A percentile compares a stretch with the other conserved stretches of the same genome.
These are phyloP conservation scores for Charanyca ferruginea DNA, from an alignment of 2,888 invertebrate species.

Conservation along the genomic window DNA sequence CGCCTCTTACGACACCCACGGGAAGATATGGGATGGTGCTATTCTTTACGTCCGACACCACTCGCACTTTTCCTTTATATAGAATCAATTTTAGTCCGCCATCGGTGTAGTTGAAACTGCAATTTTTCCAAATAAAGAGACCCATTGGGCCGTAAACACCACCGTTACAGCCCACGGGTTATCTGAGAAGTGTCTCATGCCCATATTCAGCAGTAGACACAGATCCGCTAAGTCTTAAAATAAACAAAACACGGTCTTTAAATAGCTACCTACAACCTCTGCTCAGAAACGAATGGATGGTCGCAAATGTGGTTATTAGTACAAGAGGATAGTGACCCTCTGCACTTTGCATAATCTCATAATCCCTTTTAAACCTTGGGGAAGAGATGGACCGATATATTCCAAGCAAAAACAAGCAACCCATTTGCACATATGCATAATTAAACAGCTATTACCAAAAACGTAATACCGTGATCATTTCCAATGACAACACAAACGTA, in stretches of 20 bases:
- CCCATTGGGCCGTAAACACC: too few relatives aligned
- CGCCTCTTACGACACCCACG: too few relatives aligned
- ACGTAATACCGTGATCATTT: constrained; percentile 46
- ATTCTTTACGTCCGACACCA: too few relatives aligned
- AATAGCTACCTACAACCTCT: background rate
- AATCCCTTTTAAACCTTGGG: constrained; percentile 38
- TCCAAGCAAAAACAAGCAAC: constrained; percentile 40
- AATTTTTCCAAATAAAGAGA: too few relatives aligned
- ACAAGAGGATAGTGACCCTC: background rate
- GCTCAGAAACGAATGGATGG: background rate
- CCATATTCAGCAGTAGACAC: too few relatives aligned
- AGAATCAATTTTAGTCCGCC: too few relatives aligned
- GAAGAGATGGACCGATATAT: constrained; percentile 22
- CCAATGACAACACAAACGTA: constrained; percentile 51
- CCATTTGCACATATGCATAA: constrained; percentile 53
- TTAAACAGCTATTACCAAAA: constrained; percentile 40
- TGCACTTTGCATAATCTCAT: constrained; percentile 33
- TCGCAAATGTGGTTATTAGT: constrained; percentile 7
- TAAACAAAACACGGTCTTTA: background rate
- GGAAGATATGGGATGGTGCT: too few relatives aligned
- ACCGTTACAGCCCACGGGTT: too few relatives aligned
- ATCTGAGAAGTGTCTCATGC: too few relatives aligned
- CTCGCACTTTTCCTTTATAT: too few relatives aligned
- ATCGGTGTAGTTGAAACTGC: too few relatives aligned
- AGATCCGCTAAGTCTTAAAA: background rate